Percentiles rank a stretch among this genome's conserved stretches.
Evolutionary conservation across 2,797 vertebrate species (phyloP).

Genomic region (Leucoraja ocellata): DNA sequence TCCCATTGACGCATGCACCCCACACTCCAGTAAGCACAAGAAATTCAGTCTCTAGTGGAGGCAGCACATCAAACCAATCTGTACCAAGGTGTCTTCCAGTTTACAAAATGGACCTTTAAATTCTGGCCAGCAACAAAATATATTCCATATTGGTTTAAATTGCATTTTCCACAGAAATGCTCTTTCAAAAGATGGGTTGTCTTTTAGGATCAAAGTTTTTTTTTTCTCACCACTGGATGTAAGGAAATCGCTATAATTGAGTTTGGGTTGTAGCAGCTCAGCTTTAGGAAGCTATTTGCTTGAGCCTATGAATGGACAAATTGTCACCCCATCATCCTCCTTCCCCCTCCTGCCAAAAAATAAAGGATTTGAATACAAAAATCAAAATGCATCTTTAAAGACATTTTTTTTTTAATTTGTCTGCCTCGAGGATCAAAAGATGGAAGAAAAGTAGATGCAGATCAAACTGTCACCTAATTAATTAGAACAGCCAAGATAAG

Average conservation of each 20-base stretch:
- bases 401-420: not conserved
- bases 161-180: not conserved
- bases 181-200: not conserved
- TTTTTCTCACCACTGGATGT: not conserved
- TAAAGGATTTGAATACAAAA: not conserved
- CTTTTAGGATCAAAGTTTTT: not conserved
- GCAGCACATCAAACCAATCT: not conserved
- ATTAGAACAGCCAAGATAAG: too few relatives aligned
- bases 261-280: not conserved
- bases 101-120: not conserved
- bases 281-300: not conserved
- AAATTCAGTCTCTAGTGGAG: not conserved
- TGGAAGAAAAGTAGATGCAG: not conserved
- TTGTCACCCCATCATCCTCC: too few relatives aligned
- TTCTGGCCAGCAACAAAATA: not conserved
- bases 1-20: constrained; percentile 17
- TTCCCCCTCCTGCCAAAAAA: too few relatives aligned
- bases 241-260: not conserved
- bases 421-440: not conserved
- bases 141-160: not conserved
- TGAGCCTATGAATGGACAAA: not conserved
- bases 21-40: constrained; percentile 23
- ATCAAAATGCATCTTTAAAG: not conserved
- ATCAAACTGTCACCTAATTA: not conserved
- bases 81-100: not conserved